A percentile compares a stretch with the other conserved stretches of the same genome.
phyloP scores from a whole-genome alignment of 2,113 vertebrate genomes.

The Danionella cerebrum region DNA sequence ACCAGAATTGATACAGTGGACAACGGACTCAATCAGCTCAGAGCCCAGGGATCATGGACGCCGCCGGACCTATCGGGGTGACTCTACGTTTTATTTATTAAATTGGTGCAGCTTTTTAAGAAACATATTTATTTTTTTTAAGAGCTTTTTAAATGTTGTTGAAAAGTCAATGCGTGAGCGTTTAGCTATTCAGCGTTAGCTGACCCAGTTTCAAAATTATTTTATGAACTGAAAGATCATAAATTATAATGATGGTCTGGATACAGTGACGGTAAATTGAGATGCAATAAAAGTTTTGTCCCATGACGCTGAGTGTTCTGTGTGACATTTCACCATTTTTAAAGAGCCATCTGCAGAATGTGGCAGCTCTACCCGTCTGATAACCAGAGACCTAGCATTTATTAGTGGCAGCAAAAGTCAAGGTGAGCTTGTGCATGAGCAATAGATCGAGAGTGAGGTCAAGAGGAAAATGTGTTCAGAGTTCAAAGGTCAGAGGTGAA shows the following conservation, averaged over 20 bases:
- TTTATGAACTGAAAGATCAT: not conserved
- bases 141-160: no score
- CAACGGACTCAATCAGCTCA: no score
- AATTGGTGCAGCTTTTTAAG: no score
- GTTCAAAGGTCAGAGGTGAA: slow-evolving; percentile 22
- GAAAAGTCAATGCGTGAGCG: no score
- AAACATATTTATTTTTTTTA: no score
- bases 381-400: not conserved
- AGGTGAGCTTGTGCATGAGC: not conserved
- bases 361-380: not conserved
- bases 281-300: slow-evolving; percentile 15
- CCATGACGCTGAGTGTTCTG: slow-evolving; percentile 9
- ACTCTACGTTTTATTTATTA: no score
- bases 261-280: not conserved
- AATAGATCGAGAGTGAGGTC: not conserved
- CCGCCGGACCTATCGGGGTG: no score
- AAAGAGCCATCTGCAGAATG: slow-evolving; percentile 17
- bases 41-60: no score
- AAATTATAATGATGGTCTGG: not conserved
- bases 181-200: not conserved
- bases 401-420: slow-evolving; percentile 3
- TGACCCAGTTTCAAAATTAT: not conserved
- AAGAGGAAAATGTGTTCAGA: not conserved
- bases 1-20: no score
- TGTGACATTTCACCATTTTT: slow-evolving; percentile 12